A percentile compares a stretch with the other conserved stretches of the same genome.
phyloP scores from a whole-genome alignment of 1,140 invertebrate genomes.

The Drosophila guanche region DNA sequence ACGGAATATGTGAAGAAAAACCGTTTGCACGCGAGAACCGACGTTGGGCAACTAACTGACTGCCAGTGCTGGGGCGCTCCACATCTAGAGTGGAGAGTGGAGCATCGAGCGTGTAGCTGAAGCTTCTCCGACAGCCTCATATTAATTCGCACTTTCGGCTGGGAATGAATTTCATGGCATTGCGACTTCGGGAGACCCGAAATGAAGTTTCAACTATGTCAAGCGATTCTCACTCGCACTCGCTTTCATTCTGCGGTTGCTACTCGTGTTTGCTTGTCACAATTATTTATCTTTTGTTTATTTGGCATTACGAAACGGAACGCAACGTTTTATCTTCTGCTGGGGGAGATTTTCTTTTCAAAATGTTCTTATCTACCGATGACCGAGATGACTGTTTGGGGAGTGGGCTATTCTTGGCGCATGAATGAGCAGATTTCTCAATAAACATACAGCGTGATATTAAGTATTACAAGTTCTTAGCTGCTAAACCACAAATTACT shows the following conservation, averaged over 20 bases:
- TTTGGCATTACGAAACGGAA: slow-evolving; percentile 52
- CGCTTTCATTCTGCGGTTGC: slow-evolving; percentile 2
- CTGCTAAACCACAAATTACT: neutral
- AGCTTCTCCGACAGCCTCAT: slow-evolving; percentile 32
- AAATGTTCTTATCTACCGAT: slow-evolving; percentile 44
- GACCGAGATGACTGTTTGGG: neutral
- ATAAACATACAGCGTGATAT: too few species aligned
- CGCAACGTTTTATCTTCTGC: slow-evolving; percentile 44
- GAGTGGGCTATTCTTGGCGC: too few species aligned
- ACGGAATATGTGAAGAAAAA: slow-evolving; percentile 16
- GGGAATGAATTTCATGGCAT: slow-evolving; percentile 3
- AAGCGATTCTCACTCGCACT: neutral
- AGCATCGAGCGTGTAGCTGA: slow-evolving; percentile 12
- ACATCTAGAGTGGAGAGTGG: slow-evolving; percentile 22
- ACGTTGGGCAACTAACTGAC: slow-evolving; percentile 3
- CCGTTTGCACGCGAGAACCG: slow-evolving; percentile 7
- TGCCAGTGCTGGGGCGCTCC: slow-evolving; percentile 12
- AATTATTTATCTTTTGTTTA: slow-evolving; percentile 64
- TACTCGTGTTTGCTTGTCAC: slow-evolving; percentile 44
- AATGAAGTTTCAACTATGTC: slow-evolving; percentile 13
- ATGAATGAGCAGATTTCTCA: too few species aligned
- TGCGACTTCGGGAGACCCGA: neutral
- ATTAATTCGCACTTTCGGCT: slow-evolving; percentile 55
- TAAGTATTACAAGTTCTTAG: too few species aligned
- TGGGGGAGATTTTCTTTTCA: slow-evolving; percentile 52